phyloP scores from a whole-genome alignment of 2,888 invertebrate species.

The Nymphalis polychloros region DNA sequence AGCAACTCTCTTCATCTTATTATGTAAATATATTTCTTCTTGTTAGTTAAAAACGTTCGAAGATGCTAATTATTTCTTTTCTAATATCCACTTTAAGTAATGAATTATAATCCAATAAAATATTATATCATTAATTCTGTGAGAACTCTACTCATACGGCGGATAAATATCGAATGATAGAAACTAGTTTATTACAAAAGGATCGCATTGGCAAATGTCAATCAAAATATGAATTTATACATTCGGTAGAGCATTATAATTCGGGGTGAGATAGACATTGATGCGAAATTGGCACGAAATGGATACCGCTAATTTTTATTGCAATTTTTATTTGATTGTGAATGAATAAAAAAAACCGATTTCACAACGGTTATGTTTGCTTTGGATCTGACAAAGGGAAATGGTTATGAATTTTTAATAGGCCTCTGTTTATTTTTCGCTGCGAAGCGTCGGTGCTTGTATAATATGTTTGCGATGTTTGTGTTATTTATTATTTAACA shows the following conservation, averaged over 20 bases:
- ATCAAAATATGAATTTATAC: constrained; percentile 63
- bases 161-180: constrained; percentile 59
- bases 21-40: neutral
- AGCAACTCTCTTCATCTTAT: neutral
- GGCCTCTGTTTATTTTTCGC: constrained; percentile 64
- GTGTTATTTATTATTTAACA: constrained; percentile 23
- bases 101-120: constrained; percentile 37
- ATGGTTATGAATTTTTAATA: constrained; percentile 71
- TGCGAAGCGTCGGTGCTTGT: constrained; percentile 62
- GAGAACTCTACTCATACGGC: constrained; percentile 40
- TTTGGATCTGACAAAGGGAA: constrained; percentile 56
- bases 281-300: constrained; percentile 62
- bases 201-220: constrained; percentile 61
- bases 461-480: constrained; percentile 34
- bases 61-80: constrained; percentile 6
- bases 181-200: constrained; percentile 59
- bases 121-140: constrained; percentile 38
- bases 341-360: constrained; percentile 48
- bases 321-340: constrained; percentile 54
- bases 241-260: constrained; percentile 50
- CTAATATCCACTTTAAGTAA: constrained; percentile 3
- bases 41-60: neutral
- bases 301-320: constrained; percentile 66
- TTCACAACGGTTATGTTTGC: constrained; percentile 54
- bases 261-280: constrained; percentile 53